These are phyloP conservation scores for Xiphophorus couchianus DNA, from an alignment of 2,113 vertebrate genomes.

Conservation along the genomic window DNA sequence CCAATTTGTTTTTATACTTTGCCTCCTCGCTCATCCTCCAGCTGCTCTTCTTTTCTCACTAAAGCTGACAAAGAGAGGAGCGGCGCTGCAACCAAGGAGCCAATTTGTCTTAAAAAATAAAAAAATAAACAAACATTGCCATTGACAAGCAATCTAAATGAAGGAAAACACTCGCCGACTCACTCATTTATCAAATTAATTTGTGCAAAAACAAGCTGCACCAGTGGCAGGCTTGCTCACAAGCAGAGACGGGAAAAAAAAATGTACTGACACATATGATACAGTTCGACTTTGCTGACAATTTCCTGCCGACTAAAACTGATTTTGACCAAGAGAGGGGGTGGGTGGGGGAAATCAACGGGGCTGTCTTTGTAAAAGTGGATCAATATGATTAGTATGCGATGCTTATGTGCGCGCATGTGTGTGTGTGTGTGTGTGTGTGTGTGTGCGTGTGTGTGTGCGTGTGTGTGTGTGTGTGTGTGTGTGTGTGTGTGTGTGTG, in stretches of 20 bases:
- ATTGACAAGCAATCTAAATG: constrained; percentile 61
- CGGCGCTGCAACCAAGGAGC: constrained; percentile 55
- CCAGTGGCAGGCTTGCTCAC: constrained; percentile 45
- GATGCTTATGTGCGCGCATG: constrained; percentile 15
- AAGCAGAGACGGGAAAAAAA: constrained; percentile 1
- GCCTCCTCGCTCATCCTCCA: constrained; percentile 51
- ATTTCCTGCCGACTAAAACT: constrained; percentile 36
- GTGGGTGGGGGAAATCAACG: constrained; percentile 13
- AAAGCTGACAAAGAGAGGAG: constrained; percentile 65
- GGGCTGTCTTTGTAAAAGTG: constrained; percentile 42
- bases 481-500: constrained; percentile 26
- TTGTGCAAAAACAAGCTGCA: constrained; percentile 53
- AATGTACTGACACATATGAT: constrained; percentile 31
- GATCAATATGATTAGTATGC: constrained; percentile 80
- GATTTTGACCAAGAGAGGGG: constrained; percentile 43
- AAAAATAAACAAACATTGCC: constrained; percentile 40
- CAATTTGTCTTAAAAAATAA: constrained; percentile 55
- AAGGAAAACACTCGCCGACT: constrained; percentile 44
- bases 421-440: constrained; percentile 21
- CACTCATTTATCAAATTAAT: constrained; percentile 68
- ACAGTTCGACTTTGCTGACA: constrained; percentile 25
- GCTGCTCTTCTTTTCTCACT: constrained; percentile 34
- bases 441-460: constrained; percentile 20
- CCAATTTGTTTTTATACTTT: constrained; percentile 70
- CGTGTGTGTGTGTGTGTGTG: constrained; percentile 22